phyloP scores from a whole-genome alignment of 2,113 vertebrate genomes.

The Saimiri boliviensis region DNA sequence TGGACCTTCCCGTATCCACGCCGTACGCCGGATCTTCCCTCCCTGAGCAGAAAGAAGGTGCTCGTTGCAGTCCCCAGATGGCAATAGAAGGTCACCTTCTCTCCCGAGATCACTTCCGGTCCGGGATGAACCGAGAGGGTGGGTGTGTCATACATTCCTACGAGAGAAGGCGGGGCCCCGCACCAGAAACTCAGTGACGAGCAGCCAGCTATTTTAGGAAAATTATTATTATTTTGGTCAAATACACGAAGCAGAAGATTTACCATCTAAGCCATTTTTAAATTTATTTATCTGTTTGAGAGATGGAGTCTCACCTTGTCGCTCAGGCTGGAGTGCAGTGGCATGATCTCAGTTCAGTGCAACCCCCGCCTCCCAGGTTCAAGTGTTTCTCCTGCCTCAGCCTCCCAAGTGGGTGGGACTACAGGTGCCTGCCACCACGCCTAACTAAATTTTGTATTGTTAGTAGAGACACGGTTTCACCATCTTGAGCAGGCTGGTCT shows the following conservation, averaged over 20 bases:
- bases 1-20: rapidly evolving
- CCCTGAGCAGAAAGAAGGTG: constrained; percentile 27
- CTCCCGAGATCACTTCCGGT: neutral
- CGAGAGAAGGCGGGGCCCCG: neutral
- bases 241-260: neutral
- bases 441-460: too few relatives aligned
- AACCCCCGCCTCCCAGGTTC: too few relatives aligned
- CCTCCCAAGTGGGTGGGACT: too few relatives aligned
- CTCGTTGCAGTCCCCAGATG: rapidly evolving
- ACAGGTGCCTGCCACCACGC: too few relatives aligned
- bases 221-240: neutral
- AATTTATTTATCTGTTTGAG: neutral
- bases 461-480: too few relatives aligned
- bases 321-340: too few relatives aligned
- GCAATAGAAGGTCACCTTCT: constrained; percentile 46
- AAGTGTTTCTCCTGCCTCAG: too few relatives aligned
- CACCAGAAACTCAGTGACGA: neutral
- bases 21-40: rapidly evolving
- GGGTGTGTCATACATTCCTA: constrained; percentile 64
- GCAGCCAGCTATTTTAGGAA: neutral
- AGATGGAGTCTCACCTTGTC: too few relatives aligned
- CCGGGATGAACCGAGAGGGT: neutral
- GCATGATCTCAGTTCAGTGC: too few relatives aligned
- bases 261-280: neutral
- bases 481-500: too few relatives aligned